Percentiles rank a stretch among this genome's conserved stretches.
Conservation (phyloP, 2,113 vertebrate genomes). For the Maccullochella peelii region DNA sequence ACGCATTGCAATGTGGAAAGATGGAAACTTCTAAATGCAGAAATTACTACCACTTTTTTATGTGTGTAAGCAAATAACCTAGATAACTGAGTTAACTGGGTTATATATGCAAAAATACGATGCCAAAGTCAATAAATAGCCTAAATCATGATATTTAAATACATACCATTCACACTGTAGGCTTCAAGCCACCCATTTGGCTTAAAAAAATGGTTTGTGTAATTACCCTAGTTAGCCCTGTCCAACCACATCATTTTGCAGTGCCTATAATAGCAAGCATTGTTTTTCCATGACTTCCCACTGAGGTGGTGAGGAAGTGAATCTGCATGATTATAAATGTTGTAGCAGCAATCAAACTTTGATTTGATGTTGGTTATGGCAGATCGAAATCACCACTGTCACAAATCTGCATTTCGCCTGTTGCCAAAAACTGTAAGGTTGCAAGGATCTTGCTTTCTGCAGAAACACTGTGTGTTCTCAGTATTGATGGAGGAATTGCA, state of each 20-base stretch:
- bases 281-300: background rate
- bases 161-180: background rate
- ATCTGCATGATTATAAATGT: conserved; percentile 8
- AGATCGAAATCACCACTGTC: background rate
- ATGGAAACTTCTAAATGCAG: background rate
- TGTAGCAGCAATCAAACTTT: background rate
- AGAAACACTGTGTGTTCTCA: background rate
- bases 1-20: background rate
- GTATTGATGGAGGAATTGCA: conserved; percentile 1
- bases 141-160: background rate
- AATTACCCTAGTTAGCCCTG: no score
- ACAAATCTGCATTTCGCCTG: background rate
- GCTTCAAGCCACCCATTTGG: background rate
- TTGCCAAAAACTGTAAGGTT: background rate
- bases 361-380: background rate
- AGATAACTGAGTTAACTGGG: conserved; percentile 12
- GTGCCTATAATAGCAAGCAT: background rate
- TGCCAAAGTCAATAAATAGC: background rate
- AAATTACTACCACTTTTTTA: background rate
- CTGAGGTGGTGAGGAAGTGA: background rate
- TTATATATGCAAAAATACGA: background rate
- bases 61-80: background rate
- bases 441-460: background rate
- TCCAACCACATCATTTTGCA: background rate
- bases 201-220: background rate